phyloP scores from a whole-genome alignment of 2,888 invertebrate species.

The Nymphalis c-album region DNA sequence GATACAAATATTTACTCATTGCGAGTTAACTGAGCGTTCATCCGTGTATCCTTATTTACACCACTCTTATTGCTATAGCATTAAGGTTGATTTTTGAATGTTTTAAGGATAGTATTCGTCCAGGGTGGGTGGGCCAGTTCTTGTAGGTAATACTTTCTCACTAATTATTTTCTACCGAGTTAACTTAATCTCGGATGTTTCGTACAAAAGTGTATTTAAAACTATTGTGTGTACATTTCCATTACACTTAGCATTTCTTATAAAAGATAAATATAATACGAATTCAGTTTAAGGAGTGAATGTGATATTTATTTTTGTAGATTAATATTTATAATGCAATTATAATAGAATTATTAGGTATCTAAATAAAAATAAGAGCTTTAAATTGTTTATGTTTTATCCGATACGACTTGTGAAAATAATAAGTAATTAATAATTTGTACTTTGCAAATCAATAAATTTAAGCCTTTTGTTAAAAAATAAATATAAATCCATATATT shows the following conservation, averaged over 20 bases:
- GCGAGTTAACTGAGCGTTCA: conserved; percentile 38
- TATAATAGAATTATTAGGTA: no score
- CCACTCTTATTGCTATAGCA: neutral
- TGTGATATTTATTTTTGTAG: no score
- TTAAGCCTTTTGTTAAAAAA: no score
- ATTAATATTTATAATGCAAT: no score
- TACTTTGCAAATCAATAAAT: no score
- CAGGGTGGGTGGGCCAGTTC: conserved; percentile 32
- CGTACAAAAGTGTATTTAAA: conserved; percentile 7
- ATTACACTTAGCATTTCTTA: neutral
- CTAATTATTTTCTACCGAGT: conserved; percentile 21
- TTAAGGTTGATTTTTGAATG: conserved; percentile 10
- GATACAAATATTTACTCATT: conserved; percentile 55
- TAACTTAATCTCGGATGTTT: conserved; percentile 1
- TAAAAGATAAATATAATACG: no score
- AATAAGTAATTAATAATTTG: no score
- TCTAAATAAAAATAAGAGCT: no score
- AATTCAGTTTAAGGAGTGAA: no score
- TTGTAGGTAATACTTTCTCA: conserved; percentile 11
- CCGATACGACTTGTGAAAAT: no score
- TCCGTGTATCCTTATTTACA: conserved; percentile 37
- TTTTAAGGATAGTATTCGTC: neutral
- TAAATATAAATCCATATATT: no score
- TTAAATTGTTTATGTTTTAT: no score
- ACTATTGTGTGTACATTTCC: neutral